Percentiles rank a stretch among this genome's conserved stretches.
Conservation (phyloP, 1,140 invertebrate genomes). For the Drosophila quadrilineata region DNA sequence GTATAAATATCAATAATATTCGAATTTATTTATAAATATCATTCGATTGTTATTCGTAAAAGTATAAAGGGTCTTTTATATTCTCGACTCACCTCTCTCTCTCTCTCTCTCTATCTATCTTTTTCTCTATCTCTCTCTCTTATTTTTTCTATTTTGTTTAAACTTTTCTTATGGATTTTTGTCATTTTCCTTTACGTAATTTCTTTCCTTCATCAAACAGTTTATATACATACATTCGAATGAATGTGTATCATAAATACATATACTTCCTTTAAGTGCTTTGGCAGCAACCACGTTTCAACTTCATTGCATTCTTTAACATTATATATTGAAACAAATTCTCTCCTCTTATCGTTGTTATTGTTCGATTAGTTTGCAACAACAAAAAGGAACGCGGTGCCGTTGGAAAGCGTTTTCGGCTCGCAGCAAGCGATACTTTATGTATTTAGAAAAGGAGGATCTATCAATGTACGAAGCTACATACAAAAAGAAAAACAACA, state of each 20-base stretch:
- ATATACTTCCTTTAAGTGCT: conserved; percentile 35
- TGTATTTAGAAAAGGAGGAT: no score
- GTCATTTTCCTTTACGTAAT: conserved; percentile 55
- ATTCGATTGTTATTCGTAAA: no score
- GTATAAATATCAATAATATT: not conserved
- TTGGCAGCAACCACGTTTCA: conserved; percentile 32
- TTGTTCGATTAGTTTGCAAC: conserved; percentile 52
- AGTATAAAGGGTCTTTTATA: no score
- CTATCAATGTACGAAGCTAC: no score
- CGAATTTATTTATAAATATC: conserved; percentile 12
- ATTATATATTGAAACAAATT: no score
- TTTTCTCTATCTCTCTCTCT: no score
- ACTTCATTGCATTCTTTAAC: conserved; percentile 55
- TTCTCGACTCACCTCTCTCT: no score
- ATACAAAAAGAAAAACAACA: conserved; percentile 23
- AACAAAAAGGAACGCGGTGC: conserved; percentile 47
- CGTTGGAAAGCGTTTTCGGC: not conserved
- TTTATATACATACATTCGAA: no score
- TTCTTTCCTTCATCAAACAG: conserved; percentile 73
- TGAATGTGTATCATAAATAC: no score
- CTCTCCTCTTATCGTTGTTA: not conserved
- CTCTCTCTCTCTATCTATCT: no score
- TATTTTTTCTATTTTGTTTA: no score
- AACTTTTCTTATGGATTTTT: not conserved
- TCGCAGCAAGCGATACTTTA: conserved; percentile 40